Base-by-base conservation (phyloP, 2,888 invertebrate species). In the Chymomyza amoena region DNA sequence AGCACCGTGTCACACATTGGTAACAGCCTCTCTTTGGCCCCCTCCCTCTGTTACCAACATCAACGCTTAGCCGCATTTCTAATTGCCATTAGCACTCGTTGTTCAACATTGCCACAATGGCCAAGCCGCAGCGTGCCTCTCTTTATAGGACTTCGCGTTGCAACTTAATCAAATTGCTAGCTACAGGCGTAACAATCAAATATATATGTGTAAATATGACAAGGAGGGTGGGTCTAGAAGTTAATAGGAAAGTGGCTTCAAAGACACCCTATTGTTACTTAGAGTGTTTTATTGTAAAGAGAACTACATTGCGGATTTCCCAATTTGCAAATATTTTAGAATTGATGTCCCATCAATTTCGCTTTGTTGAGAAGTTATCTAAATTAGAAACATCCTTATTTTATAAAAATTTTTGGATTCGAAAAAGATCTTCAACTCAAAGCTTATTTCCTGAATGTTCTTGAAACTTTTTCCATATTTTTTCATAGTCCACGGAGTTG, bases 41-140 rank as follows among this genome's bases (percentile, higher is more conserved):
- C 57, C 50, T n/a, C 18, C 32, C 28, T 52, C 16, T 10, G 16
- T 18, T 16, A 54, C 32, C 36, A 32, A n/a, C 66, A 64, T 16
- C 52, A 18, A 9, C 52, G 52, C 52, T 54, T 72, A 76, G 69
- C 72, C 78, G 61, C 73, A 65, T 45, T 69, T 73, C 76, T 80
- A 79, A 79, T 80, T 80, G 79, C 79, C 78, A 71, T 77, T 69
- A 63, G 65, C 54, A 54, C 54, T 28, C 20, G 51, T 28, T 56
- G 59, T 45, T 45, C 56, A 62, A 56, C 54, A 63, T 64, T 51
- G 2, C 32, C 66, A 76, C 69, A 80, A 69, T 68, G 67, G 59
- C 64, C 39, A 45, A 10, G 16, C 16, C 16, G 52, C 52, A 18
- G 9, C 52, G 52, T n/a, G 52, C 62, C 66, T 64, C 66, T 64